phyloP scores from a whole-genome alignment of 2,113 vertebrate species.

The Mastomys coucha region DNA sequence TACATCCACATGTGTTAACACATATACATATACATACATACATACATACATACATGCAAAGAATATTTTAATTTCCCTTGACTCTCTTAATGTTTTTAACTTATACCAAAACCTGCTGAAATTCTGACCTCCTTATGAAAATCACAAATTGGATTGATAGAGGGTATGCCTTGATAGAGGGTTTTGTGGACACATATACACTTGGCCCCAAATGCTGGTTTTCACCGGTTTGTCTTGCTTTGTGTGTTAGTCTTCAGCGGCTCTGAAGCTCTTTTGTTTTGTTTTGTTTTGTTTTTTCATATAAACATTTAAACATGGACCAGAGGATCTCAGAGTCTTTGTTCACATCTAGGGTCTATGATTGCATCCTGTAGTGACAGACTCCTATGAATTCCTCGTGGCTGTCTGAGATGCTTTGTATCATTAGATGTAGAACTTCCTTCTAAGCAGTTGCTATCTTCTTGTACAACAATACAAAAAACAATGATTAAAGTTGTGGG shows the following conservation, averaged over 20 bases:
- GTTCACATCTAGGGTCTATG: background rate
- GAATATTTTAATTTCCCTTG: background rate
- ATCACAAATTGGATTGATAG: conserved; percentile 46
- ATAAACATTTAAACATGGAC: conserved; percentile 19
- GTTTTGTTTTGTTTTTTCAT: background rate
- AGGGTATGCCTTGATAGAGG: background rate
- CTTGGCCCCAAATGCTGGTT: conserved; percentile 21
- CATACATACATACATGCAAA: no score
- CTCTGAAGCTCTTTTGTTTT: background rate
- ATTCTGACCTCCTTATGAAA: conserved; percentile 9
- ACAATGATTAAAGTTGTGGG: background rate
- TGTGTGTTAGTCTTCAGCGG: background rate
- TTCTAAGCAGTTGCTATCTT: background rate
- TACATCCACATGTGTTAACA: background rate
- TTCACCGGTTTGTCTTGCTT: background rate
- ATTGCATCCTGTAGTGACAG: background rate
- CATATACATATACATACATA: no score
- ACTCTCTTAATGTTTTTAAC: conserved; percentile 15
- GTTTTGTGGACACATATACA: background rate
- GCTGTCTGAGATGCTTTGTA: background rate
- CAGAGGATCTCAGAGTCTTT: background rate
- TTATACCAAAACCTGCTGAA: conserved; percentile 14
- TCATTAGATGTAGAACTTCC: background rate
- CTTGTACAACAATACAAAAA: background rate
- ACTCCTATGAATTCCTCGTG: background rate